Conservation (phyloP, 2,797 vertebrate genomes). For the Peromyscus eremicus region DNA sequence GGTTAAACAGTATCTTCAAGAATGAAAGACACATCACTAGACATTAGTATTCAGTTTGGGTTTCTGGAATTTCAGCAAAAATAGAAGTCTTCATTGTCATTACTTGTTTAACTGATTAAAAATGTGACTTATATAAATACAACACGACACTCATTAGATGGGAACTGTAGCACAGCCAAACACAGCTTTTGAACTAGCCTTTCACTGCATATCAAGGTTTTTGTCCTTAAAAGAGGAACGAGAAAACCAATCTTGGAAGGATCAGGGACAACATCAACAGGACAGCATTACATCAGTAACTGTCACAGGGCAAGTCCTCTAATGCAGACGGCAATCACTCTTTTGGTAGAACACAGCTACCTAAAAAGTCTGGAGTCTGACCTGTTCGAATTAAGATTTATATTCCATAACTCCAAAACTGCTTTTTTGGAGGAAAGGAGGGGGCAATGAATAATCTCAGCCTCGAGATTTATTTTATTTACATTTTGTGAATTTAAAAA, state of each 20-base stretch:
- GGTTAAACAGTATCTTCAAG: conserved; percentile 42
- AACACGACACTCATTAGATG: not conserved
- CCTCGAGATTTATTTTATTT: conserved; percentile 66
- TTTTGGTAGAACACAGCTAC: conserved; percentile 39
- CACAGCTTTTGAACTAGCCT: not conserved
- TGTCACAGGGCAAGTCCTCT: too few species aligned
- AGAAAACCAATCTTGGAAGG: too few species aligned
- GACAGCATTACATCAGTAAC: too few species aligned
- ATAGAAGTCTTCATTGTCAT: not conserved
- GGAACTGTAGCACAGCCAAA: not conserved
- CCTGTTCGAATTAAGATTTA: conserved; percentile 68
- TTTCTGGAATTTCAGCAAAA: conserved; percentile 10
- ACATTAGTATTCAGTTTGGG: not conserved
- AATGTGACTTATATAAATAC: not conserved
- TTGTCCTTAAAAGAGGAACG: too few species aligned
- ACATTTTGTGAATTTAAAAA: conserved; percentile 52
- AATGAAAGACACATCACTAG: not conserved
- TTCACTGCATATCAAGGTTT: not conserved
- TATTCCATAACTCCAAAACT: conserved; percentile 29
- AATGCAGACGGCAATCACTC: not conserved
- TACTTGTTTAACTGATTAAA: not conserved
- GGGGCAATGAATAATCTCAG: conserved; percentile 30
- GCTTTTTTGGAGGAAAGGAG: not conserved
- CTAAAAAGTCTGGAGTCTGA: conserved; percentile 37
- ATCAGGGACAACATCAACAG: too few species aligned